Percentiles rank a stretch among this genome's conserved stretches.
Conservation (phyloP, 2,888 invertebrate species). For the Ochropacha duplaris region DNA sequence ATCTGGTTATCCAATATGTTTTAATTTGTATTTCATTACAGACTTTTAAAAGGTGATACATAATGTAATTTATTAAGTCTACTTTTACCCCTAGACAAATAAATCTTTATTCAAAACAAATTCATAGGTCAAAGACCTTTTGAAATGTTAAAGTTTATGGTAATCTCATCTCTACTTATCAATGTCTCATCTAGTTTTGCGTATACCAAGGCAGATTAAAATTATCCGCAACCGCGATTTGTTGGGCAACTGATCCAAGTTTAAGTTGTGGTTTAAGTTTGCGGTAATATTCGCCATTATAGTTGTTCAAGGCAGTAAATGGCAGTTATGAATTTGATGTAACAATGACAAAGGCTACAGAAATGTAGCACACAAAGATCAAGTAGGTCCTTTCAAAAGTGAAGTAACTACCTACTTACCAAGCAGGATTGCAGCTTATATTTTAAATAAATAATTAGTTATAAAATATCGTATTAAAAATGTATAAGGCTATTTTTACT, state of each 20-base stretch:
- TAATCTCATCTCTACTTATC: background rate
- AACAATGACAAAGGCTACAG: background rate
- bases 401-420: background rate
- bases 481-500: too few species aligned
- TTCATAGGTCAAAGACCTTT: background rate
- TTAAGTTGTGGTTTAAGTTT: constrained; percentile 35
- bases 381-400: background rate
- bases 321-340: background rate
- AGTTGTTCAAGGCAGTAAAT: constrained; percentile 28
- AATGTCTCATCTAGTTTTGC: background rate
- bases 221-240: constrained; percentile 33
- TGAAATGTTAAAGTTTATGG: background rate
- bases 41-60: background rate
- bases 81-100: background rate
- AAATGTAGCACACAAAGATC: background rate
- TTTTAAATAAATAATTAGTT: too few species aligned
- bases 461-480: too few species aligned
- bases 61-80: background rate
- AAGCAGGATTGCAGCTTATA: background rate
- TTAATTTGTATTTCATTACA: background rate
- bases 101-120: background rate
- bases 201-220: constrained; percentile 20
- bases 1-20: background rate
- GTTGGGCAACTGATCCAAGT: constrained; percentile 44
- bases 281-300: constrained; percentile 36